Conservation (phyloP, 2,888 invertebrate species). For the Pandemis cinnamomeana region DNA sequence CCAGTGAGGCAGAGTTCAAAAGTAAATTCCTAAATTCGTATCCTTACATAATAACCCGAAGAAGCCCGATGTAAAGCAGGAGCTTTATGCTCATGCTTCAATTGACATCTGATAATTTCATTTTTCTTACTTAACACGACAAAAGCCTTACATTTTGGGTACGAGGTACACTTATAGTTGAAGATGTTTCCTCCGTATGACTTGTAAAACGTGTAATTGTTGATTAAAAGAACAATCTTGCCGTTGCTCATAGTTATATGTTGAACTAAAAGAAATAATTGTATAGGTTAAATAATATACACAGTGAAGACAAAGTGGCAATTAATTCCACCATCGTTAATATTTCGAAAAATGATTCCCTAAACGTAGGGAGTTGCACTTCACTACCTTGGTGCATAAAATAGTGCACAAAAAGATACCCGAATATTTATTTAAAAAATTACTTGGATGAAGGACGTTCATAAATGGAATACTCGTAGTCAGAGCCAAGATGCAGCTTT, state of each 20-base stretch:
- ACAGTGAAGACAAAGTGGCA: no score
- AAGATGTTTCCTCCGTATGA: slow-evolving; percentile 51
- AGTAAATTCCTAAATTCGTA: not conserved
- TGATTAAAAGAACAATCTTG: slow-evolving; percentile 17
- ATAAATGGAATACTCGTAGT: no score
- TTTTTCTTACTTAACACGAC: slow-evolving; percentile 49
- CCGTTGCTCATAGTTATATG: slow-evolving; percentile 25
- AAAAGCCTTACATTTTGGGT: slow-evolving; percentile 53
- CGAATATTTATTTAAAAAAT: no score
- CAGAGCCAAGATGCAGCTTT: no score
- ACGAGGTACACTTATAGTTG: slow-evolving; percentile 53
- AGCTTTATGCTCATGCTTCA: slow-evolving; percentile 53
- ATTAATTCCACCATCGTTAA: no score
- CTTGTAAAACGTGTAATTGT: slow-evolving; percentile 33
- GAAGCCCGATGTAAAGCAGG: not conserved
- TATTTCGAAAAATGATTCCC: no score
- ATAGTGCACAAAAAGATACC: no score
- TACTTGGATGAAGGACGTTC: no score
- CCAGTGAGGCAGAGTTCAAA: no score
- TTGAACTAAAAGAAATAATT: slow-evolving; percentile 27
- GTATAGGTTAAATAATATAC: no score
- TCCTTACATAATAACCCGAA: not conserved
- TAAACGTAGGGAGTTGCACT: no score
- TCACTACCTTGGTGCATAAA: no score
- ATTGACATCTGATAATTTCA: slow-evolving; percentile 45